These are phyloP conservation scores for Azorinus chamasolen DNA, from an alignment of 2,888 invertebrate genomes.

Conservation along the genomic window DNA sequence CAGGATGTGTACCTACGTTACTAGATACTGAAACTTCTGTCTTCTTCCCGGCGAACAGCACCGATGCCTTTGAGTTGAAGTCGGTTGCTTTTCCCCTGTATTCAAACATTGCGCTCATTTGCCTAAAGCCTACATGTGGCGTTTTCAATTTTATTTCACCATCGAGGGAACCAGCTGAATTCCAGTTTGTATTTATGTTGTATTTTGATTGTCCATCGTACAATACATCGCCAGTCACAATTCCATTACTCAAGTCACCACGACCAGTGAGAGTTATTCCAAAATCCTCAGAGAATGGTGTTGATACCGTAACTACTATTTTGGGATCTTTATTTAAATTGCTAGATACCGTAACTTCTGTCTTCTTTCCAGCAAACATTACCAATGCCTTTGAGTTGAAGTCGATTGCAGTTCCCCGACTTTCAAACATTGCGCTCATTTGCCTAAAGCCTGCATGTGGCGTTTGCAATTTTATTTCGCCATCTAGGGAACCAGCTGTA, in stretches of 20 bases:
- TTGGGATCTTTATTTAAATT: slow-evolving; percentile 11
- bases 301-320: slow-evolving; percentile 7
- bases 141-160: slow-evolving; percentile 3
- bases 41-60: too few species aligned
- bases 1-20: too few species aligned
- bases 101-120: background rate
- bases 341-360: background rate
- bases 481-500: too few species aligned
- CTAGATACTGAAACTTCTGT: too few species aligned
- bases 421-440: too few species aligned
- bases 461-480: too few species aligned
- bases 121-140: background rate
- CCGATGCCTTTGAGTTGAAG: slow-evolving; percentile 5
- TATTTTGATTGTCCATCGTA: slow-evolving; percentile 21
- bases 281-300: slow-evolving; percentile 37
- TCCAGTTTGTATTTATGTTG: slow-evolving; percentile 1
- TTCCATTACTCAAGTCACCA: slow-evolving; percentile 16
- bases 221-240: slow-evolving; percentile 12
- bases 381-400: too few species aligned
- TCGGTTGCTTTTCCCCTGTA: background rate
- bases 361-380: slow-evolving; percentile 24
- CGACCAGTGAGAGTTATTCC: slow-evolving; percentile 7
- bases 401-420: too few species aligned
- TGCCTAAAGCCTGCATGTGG: too few species aligned
- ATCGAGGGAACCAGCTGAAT: background rate